Base-by-base conservation (phyloP, 2,113 vertebrate genomes). In the Delphinus delphis region DNA sequence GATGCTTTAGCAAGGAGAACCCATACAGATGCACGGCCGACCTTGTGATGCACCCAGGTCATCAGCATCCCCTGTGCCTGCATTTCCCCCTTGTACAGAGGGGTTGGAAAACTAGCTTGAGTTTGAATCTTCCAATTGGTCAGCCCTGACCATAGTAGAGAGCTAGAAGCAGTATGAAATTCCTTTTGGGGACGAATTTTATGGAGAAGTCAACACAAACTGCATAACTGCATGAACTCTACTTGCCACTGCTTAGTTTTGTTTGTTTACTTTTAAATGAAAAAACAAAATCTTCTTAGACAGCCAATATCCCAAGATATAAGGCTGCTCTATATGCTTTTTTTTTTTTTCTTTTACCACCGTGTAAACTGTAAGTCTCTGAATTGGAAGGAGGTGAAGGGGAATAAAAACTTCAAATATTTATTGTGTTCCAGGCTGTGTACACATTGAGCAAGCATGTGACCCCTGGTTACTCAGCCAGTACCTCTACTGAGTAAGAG, bases 261-360 rank as follows among this genome's bases (percentile, higher is more conserved):
- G 2, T 13, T 53, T 25, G 8, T 11, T 47, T 50, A 10, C 33
- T 33, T 74, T 18, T 88, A 58, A 62, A 86, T 58, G 38, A 47
- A 71, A 80, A 70, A 81, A 10, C 12, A 17, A 33, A 26, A 25
- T 2, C 14, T 50, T 74, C 44, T 58, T 65, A 8, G 12, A 71
- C 38, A 8, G 25, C 12, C 14, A 62, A 28, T 23, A 26, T 53
- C 17, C 5, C 8, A 17, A 23, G 20, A n/a, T 8, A 28, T 4
- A 23, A 26, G 28, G 1, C 13, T 68, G 3, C 15, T 53, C 33
- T 2, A 5, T 18, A 20, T 2, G 9, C 4, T 1, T 17, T n/a
- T 31, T 23, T 23, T 86, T 28, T 71, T 15, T 15, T 53, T 15
- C 5, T 53, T 33, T 18, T 85, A 33, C 10, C 5, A 5, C 53